phyloP scores from a whole-genome alignment of 1,140 invertebrate species.

The Nephila pilipes region DNA sequence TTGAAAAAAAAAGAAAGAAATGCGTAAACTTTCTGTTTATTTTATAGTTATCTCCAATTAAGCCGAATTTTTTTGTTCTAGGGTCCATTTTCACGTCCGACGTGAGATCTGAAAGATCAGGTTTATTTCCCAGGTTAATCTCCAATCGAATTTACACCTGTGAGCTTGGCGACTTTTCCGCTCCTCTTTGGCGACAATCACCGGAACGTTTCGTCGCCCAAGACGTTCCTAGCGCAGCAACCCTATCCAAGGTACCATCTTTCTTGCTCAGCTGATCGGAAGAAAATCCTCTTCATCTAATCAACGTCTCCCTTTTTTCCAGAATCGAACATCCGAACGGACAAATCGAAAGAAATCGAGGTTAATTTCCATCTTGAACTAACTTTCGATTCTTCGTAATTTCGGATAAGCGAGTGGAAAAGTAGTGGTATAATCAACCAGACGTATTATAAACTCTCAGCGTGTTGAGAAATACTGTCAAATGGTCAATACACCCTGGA shows the following conservation, averaged over 20 bases:
- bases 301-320: constrained; percentile 41
- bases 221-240: constrained; percentile 25
- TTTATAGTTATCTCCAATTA: too few relatives aligned
- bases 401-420: background rate
- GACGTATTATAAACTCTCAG: background rate
- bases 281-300: constrained; percentile 35
- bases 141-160: background rate
- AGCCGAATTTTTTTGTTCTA: too few relatives aligned
- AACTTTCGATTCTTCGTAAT: background rate
- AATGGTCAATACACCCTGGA: constrained; percentile 1
- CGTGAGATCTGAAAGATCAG: too few relatives aligned
- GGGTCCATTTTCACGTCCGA: too few relatives aligned
- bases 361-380: background rate
- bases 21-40: too few relatives aligned
- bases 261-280: constrained; percentile 72
- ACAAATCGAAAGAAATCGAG: background rate
- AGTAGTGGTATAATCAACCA: background rate
- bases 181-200: background rate
- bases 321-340: background rate
- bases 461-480: background rate
- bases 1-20: too few relatives aligned
- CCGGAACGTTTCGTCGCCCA: constrained; percentile 5
- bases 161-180: constrained; percentile 11
- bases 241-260: constrained; percentile 69
- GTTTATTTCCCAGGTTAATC: too few relatives aligned